These are phyloP conservation scores for Lontra canadensis DNA, from an alignment of 2,113 vertebrate species.

Conservation along the genomic window DNA sequence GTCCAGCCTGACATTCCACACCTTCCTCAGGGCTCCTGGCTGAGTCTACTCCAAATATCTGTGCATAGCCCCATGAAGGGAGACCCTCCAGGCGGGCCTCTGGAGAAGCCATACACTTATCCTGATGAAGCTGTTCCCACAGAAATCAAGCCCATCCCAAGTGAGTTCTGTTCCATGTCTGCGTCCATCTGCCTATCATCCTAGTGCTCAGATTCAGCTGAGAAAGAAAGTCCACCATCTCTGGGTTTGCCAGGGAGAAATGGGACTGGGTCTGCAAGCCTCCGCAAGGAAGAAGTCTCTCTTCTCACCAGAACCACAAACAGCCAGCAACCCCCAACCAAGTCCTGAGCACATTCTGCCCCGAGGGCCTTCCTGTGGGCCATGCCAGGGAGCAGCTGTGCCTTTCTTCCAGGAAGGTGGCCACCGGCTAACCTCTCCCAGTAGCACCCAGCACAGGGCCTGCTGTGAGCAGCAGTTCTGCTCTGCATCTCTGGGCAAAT, in stretches of 20 bases:
- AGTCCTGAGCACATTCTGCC: rapidly evolving
- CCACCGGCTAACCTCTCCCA: neutral
- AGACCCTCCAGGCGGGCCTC: neutral
- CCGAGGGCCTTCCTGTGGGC: neutral
- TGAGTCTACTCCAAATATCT: neutral
- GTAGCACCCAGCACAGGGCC: neutral
- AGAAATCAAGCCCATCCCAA: neutral
- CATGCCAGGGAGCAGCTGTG: rapidly evolving
- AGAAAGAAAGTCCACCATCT: neutral
- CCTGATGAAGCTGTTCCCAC: neutral
- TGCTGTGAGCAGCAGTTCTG: neutral
- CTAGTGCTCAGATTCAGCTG: neutral
- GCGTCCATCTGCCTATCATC: neutral
- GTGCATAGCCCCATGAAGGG: neutral
- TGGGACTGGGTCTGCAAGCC: neutral
- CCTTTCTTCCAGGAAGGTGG: neutral
- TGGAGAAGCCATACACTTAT: neutral
- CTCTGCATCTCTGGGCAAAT: neutral
- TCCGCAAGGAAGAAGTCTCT: neutral
- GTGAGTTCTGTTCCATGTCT: rapidly evolving
- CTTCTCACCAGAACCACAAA: neutral
- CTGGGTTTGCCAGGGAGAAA: neutral
- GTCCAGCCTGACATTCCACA: neutral
- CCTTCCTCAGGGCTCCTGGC: neutral
- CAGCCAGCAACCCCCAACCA: neutral